phyloP scores from a whole-genome alignment of 2,888 invertebrate species.

The Tinea semifulvella region DNA sequence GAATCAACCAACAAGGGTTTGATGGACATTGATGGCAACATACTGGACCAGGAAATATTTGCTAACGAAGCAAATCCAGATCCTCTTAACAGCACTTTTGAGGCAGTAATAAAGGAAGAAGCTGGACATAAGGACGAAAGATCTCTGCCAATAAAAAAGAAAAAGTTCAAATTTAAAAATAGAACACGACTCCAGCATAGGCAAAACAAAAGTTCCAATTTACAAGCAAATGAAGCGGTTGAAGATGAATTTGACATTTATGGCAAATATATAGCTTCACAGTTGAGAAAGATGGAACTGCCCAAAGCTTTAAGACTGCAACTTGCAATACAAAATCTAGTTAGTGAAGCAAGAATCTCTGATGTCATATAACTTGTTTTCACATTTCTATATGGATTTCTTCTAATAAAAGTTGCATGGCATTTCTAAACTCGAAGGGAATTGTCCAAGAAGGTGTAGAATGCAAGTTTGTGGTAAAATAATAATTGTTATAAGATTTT shows the following conservation, averaged over 20 bases:
- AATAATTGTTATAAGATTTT: too few species aligned
- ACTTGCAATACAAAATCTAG: conserved; percentile 47
- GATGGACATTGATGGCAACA: conserved; percentile 22
- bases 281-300: conserved; percentile 47
- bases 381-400: too few species aligned
- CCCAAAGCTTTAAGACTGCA: conserved; percentile 45
- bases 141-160: conserved; percentile 27
- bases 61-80: conserved; percentile 17
- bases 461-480: too few species aligned
- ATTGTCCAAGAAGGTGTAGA: too few species aligned
- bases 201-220: not conserved
- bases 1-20: conserved; percentile 20
- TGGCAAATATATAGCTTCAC: conserved; percentile 52
- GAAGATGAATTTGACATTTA: conserved; percentile 60
- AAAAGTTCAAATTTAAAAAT: conserved; percentile 26
- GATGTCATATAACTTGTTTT: not conserved
- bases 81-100: conserved; percentile 31
- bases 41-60: not conserved
- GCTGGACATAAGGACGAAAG: not conserved
- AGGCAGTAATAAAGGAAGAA: conserved; percentile 19
- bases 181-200: not conserved
- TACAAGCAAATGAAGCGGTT: conserved; percentile 22
- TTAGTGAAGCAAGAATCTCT: conserved; percentile 47
- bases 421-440: too few species aligned
- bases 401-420: too few species aligned